Conservation (phyloP, 1,140 invertebrate species). For the Zaprionus capensis region DNA sequence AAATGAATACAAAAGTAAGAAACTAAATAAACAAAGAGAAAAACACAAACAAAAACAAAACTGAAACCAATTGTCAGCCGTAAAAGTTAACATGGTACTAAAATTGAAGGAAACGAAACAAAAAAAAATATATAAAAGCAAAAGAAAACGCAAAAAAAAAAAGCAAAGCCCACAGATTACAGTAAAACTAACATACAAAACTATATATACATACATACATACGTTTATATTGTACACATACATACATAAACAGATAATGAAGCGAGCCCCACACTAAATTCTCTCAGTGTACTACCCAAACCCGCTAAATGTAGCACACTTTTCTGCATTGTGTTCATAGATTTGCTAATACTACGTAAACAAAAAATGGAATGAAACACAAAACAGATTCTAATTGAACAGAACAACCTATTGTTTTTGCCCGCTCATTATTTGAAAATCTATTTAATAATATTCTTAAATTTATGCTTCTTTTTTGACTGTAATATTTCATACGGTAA, state of each 20-base stretch:
- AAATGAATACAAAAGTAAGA: slow-evolving; percentile 6
- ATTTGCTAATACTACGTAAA: slow-evolving; percentile 42
- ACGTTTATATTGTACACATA: slow-evolving; percentile 7
- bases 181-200: slow-evolving; percentile 19
- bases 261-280: slow-evolving; percentile 15
- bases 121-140: slow-evolving; percentile 18
- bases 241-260: slow-evolving; percentile 1
- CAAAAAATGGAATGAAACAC: slow-evolving; percentile 48
- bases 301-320: neutral
- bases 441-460: slow-evolving; percentile 46
- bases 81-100: slow-evolving; percentile 40
- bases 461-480: slow-evolving; percentile 51
- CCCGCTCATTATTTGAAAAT: slow-evolving; percentile 24
- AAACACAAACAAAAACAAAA: slow-evolving; percentile 3
- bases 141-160: slow-evolving; percentile 16
- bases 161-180: slow-evolving; percentile 15
- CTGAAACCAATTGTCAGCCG: slow-evolving; percentile 37
- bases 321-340: neutral
- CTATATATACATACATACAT: slow-evolving; percentile 13
- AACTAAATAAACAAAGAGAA: too few relatives aligned
- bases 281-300: slow-evolving; percentile 1
- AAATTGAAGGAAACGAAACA: slow-evolving; percentile 23
- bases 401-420: slow-evolving; percentile 35
- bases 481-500: slow-evolving; percentile 76
- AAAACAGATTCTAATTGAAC: neutral